These are phyloP conservation scores for Chironomus tepperi DNA, from an alignment of 1,140 invertebrate genomes.

Conservation along the genomic window DNA sequence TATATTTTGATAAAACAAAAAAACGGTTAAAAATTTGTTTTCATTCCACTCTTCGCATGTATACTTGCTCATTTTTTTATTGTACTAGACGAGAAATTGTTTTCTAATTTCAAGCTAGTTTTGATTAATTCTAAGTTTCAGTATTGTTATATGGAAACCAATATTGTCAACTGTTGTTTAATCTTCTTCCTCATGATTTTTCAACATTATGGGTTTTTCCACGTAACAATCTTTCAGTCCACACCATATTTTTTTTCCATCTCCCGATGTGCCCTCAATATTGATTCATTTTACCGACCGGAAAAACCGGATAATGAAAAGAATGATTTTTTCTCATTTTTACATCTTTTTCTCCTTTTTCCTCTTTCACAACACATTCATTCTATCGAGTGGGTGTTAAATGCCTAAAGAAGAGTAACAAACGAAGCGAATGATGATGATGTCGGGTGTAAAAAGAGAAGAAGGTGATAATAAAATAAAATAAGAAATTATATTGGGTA, in stretches of 20 bases:
- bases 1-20: too few relatives aligned
- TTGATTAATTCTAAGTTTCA: too few relatives aligned
- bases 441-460: not conserved
- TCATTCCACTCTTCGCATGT: too few relatives aligned
- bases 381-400: conserved; percentile 7
- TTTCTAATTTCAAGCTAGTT: too few relatives aligned
- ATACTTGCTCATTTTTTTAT: too few relatives aligned
- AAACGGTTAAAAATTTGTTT: too few relatives aligned
- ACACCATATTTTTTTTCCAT: not conserved
- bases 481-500: not conserved
- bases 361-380: not conserved
- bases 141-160: too few relatives aligned
- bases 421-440: not conserved
- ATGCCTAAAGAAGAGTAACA: not conserved
- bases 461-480: not conserved
- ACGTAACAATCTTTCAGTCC: not conserved
- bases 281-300: conserved; percentile 22
- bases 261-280: not conserved
- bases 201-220: not conserved
- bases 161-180: not conserved
- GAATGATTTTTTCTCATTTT: not conserved
- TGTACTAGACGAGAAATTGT: too few relatives aligned
- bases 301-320: conserved; percentile 20
- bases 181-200: not conserved
- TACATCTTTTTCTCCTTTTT: not conserved